Percentiles rank a stretch among this genome's conserved stretches.
Evolutionary conservation across 2,113 vertebrate genomes (phyloP).

Genomic region (Jacana jacana): DNA sequence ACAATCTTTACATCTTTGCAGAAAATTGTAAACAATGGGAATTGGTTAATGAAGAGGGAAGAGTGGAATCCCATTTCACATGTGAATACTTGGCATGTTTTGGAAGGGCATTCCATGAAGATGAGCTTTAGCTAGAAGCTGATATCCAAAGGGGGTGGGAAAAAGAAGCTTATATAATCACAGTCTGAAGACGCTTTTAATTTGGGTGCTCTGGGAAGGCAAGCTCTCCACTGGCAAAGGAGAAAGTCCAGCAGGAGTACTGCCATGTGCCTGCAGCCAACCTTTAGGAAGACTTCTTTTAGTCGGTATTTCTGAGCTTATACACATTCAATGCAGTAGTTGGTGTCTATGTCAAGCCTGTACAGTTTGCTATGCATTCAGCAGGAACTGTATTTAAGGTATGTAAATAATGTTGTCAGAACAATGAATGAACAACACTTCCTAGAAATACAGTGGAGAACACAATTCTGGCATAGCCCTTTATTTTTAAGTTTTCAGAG

Average conservation of each 20-base stretch:
- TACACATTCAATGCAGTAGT: not conserved
- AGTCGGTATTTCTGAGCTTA: not conserved
- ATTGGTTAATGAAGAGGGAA: not conserved
- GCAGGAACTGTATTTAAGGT: constrained; percentile 25
- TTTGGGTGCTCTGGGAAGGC: not conserved
- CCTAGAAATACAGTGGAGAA: constrained; percentile 59
- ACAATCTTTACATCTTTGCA: not conserved
- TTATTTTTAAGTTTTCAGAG: constrained; percentile 44
- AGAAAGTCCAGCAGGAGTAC: not conserved
- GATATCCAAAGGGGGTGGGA: not conserved
- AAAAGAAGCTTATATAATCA: not conserved
- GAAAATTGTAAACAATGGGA: not conserved
- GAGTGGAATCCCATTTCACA: not conserved
- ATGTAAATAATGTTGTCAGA: constrained; percentile 41
- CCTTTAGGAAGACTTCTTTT: not conserved
- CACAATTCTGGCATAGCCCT: constrained; percentile 10
- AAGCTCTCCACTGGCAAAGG: not conserved
- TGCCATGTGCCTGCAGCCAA: not conserved
- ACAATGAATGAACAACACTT: constrained; percentile 32
- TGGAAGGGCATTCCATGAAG: not conserved
- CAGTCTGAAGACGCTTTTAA: not conserved
- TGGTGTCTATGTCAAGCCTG: not conserved
- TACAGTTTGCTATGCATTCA: not conserved
- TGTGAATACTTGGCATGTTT: not conserved
- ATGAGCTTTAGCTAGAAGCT: not conserved